Percentiles rank a stretch among this genome's conserved stretches.
Conservation (phyloP, 2,797 vertebrate species). For the Myotis vivesi region DNA sequence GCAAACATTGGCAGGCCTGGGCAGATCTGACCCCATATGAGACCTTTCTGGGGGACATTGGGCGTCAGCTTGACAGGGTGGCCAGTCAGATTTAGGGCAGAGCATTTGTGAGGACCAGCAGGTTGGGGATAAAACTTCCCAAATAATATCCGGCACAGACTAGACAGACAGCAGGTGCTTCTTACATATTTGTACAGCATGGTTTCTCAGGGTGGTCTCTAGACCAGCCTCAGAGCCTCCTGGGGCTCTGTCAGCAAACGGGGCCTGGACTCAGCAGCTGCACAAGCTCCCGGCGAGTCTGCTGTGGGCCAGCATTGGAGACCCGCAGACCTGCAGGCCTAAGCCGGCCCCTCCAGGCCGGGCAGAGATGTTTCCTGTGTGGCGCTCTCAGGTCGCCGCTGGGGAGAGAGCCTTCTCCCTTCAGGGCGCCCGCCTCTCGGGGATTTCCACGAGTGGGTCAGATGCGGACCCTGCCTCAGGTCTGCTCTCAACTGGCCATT, state of each 20-base stretch:
- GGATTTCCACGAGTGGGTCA: background rate
- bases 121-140: background rate
- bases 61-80: background rate
- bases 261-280: background rate
- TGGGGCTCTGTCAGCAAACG: background rate
- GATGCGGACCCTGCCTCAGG: background rate
- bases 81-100: background rate
- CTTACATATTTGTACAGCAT: background rate
- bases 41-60: background rate
- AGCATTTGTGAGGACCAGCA: background rate
- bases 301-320: background rate
- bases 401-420: background rate
- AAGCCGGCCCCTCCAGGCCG: background rate
- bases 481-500: background rate
- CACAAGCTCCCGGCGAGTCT: background rate
- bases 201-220: background rate
- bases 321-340: background rate
- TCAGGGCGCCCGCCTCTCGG: accelerated
- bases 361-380: background rate
- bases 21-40: background rate
- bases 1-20: background rate
- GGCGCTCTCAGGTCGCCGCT: background rate
- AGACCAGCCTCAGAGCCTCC: background rate
- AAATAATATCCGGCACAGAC: background rate
- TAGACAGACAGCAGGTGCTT: background rate